Evolutionary conservation across 1,140 invertebrate species (phyloP).

Genomic region (Neodiprion lecontei): DNA sequence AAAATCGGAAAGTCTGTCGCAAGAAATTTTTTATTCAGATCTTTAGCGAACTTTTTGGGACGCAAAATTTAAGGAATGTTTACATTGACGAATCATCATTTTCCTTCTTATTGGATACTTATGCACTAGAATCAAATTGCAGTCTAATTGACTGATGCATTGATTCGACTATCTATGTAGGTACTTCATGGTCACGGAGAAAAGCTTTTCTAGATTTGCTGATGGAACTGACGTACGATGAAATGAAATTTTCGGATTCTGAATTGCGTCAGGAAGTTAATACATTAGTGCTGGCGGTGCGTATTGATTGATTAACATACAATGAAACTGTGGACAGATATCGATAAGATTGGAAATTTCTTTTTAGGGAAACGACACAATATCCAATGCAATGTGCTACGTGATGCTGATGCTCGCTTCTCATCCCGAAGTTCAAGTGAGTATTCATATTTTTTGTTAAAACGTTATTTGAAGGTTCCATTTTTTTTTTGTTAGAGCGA

Average conservation of each 20-base stretch:
- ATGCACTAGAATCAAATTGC: background rate
- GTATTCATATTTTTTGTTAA: no score
- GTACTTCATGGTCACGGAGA: no score
- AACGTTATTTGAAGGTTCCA: no score
- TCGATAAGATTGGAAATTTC: no score
- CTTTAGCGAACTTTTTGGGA: no score
- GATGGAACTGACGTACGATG: slow-evolving; percentile 53
- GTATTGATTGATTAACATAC: background rate
- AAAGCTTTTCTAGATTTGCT: slow-evolving; percentile 71
- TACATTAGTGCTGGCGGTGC: slow-evolving; percentile 75
- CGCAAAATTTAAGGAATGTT: no score
- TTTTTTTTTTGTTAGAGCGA: no score
- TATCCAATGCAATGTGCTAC: background rate
- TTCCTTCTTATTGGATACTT: background rate
- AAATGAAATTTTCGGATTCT: slow-evolving; percentile 56
- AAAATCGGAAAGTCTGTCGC: background rate
- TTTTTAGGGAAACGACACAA: background rate
- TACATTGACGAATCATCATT: no score
- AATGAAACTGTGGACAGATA: no score
- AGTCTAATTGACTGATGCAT: background rate
- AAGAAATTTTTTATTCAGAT: no score
- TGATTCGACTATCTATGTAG: no score
- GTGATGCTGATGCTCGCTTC: background rate
- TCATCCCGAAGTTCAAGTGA: no score
- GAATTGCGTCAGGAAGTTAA: slow-evolving; percentile 77